A percentile compares a stretch with the other conserved stretches of the same genome.
Conservation (phyloP, 2,797 vertebrate species). For the Podarcis siculus region DNA sequence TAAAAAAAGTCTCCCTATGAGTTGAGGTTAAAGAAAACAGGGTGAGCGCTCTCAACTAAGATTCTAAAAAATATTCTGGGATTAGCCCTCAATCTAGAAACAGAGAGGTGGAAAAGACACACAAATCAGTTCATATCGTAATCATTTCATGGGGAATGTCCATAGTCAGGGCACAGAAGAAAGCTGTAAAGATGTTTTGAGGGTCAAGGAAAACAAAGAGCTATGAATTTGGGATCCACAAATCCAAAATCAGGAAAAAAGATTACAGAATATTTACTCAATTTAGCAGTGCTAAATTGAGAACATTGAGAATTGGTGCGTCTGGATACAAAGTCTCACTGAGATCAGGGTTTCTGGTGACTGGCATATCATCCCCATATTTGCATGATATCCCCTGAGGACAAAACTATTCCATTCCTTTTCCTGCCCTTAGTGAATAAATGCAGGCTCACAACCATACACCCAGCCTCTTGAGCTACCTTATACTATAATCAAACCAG, state of each 20-base stretch:
- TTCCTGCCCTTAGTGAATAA: neutral
- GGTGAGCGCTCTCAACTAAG: neutral
- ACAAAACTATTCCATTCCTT: slow-evolving; percentile 2
- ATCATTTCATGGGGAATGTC: neutral
- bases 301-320: neutral
- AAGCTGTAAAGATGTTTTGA: neutral
- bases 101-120: neutral
- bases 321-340: neutral
- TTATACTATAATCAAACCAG: neutral
- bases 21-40: slow-evolving; percentile 21
- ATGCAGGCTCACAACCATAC: neutral
- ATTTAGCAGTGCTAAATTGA: neutral
- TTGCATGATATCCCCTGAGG: neutral
- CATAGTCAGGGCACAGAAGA: neutral
- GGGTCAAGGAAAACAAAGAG: neutral
- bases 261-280: neutral
- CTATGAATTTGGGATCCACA: neutral
- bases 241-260: neutral
- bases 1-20: slow-evolving; percentile 31
- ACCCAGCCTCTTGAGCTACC: slow-evolving; percentile 21
- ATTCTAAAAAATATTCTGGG: neutral
- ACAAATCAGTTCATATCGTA: neutral
- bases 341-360: neutral
- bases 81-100: neutral
- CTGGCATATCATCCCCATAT: neutral